Percentiles rank a stretch among this genome's conserved stretches.
Evolutionary conservation across 2,888 invertebrate species (phyloP).

Genomic region (Harpalus rubripes): DNA sequence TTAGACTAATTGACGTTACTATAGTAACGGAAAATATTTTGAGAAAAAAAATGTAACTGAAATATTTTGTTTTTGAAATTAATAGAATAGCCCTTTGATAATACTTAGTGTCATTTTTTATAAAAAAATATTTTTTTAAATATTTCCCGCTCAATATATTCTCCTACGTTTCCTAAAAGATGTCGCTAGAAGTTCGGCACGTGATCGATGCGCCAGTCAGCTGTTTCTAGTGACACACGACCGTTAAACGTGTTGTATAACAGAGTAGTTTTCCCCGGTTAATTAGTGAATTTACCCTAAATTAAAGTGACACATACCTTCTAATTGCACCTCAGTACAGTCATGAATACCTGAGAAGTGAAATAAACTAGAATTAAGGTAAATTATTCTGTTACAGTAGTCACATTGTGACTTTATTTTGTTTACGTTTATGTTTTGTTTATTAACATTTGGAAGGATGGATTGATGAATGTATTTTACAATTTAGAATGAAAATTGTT

Average conservation of each 20-base stretch:
- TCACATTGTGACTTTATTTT: slow-evolving; percentile 5
- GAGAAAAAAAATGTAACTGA: too few relatives aligned
- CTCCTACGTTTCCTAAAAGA: background rate
- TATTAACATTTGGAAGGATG: background rate
- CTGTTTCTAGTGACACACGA: slow-evolving; percentile 42
- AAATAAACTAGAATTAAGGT: slow-evolving; percentile 17
- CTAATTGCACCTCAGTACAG: background rate
- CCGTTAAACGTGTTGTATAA: slow-evolving; percentile 8
- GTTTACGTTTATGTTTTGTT: slow-evolving; percentile 17
- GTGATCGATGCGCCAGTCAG: slow-evolving; percentile 39
- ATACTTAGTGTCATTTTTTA: background rate
- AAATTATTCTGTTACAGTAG: slow-evolving; percentile 3
- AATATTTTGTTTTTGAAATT: too few relatives aligned
- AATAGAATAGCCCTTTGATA: too few relatives aligned
- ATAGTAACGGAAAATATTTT: too few relatives aligned
- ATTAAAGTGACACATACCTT: slow-evolving; percentile 6
- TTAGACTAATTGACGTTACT: too few relatives aligned
- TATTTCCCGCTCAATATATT: background rate
- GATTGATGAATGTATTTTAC: too few relatives aligned
- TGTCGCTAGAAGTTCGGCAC: slow-evolving; percentile 7
- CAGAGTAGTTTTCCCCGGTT: background rate
- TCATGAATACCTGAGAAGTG: background rate
- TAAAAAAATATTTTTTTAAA: background rate
- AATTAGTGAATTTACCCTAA: slow-evolving; percentile 9
- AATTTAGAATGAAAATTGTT: too few relatives aligned